phyloP scores from a whole-genome alignment of 2,113 vertebrate genomes.

The Taurulus bubalis region DNA sequence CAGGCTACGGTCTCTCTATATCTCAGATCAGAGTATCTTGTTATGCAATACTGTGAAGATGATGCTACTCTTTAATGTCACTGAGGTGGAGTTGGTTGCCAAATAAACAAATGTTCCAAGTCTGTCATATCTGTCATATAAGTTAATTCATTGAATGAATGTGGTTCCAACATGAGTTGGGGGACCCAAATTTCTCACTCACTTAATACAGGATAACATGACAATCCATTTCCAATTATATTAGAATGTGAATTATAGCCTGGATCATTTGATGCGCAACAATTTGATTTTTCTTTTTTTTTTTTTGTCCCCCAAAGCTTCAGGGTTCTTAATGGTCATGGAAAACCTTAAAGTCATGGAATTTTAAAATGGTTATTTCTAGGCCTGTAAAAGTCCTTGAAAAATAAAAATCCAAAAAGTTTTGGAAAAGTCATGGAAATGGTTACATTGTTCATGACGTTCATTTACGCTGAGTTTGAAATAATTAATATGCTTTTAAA shows the following conservation, averaged over 20 bases:
- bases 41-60: conserved; percentile 60
- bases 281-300: not conserved
- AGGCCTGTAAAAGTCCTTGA: too few species aligned
- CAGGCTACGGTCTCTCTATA: conserved; percentile 14
- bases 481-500: too few species aligned
- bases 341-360: too few species aligned
- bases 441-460: too few species aligned
- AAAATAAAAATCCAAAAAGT: too few species aligned
- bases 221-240: not conserved
- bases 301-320: too few species aligned
- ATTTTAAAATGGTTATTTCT: too few species aligned
- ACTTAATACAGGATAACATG: not conserved
- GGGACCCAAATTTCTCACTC: not conserved
- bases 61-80: conserved; percentile 53
- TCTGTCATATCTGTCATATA: not conserved
- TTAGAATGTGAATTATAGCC: not conserved
- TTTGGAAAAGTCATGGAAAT: too few species aligned
- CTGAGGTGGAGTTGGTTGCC: conserved; percentile 36
- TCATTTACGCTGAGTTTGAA: too few species aligned
- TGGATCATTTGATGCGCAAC: not conserved
- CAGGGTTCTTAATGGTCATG: too few species aligned
- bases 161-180: not conserved
- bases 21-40: conserved; percentile 36
- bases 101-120: conserved; percentile 52
- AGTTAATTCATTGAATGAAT: not conserved